Percentiles rank a stretch among this genome's conserved stretches.
These are phyloP conservation scores for Drosophila navojoa DNA, from an alignment of 1,140 invertebrate species.

Conservation along the genomic window DNA sequence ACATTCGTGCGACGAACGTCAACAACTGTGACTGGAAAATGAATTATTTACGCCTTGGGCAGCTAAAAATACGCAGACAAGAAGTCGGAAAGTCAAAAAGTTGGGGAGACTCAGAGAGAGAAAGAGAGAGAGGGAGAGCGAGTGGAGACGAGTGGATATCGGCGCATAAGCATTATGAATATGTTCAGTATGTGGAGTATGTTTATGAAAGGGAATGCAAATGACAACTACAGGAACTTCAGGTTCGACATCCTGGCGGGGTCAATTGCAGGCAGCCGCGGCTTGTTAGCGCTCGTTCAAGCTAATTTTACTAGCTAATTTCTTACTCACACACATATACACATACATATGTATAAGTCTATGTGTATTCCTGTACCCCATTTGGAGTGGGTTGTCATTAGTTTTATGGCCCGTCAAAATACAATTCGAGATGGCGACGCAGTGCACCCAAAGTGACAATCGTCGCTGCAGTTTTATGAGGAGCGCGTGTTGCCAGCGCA, in stretches of 20 bases:
- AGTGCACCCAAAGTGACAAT: slow-evolving; percentile 57
- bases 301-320: slow-evolving; percentile 41
- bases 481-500: slow-evolving; percentile 62
- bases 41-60: slow-evolving; percentile 74
- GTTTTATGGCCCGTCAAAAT: slow-evolving; percentile 74
- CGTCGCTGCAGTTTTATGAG: slow-evolving; percentile 62
- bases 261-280: slow-evolving; percentile 33
- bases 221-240: slow-evolving; percentile 20
- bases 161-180: slow-evolving; percentile 27
- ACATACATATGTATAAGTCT: neutral
- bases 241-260: slow-evolving; percentile 35
- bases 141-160: slow-evolving; percentile 1
- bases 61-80: slow-evolving; percentile 66
- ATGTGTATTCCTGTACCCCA: neutral
- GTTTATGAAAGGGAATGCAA: slow-evolving; percentile 20
- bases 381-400: slow-evolving; percentile 62
- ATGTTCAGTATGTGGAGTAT: neutral
- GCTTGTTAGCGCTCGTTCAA: slow-evolving; percentile 25
- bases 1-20: slow-evolving; percentile 61
- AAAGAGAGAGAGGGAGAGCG: neutral
- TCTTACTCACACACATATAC: neutral
- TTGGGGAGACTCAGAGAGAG: neutral
- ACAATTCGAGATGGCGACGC: slow-evolving; percentile 54
- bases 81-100: slow-evolving; percentile 24
- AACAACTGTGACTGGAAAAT: slow-evolving; percentile 81